Conservation (phyloP, 2,888 invertebrate species). For the Melolontha melolontha region DNA sequence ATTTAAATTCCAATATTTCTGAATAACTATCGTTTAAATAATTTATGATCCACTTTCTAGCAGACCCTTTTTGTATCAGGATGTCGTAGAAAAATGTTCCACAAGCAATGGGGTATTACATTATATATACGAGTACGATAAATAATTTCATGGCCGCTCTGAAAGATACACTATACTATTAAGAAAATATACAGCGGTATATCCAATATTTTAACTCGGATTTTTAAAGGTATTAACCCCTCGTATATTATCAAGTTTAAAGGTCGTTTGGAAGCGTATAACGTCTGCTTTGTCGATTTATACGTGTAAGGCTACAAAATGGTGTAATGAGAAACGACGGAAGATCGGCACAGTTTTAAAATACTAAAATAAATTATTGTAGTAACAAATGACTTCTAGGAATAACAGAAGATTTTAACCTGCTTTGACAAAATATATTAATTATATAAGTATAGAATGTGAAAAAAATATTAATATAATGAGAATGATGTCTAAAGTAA, state of each 20-base stretch:
- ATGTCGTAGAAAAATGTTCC: constrained; percentile 8
- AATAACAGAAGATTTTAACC: too few species aligned
- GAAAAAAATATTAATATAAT: too few species aligned
- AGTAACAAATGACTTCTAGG: too few species aligned
- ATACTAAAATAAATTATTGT: too few species aligned
- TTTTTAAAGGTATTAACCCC: constrained; percentile 22
- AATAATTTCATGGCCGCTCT: background rate
- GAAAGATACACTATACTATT: constrained; percentile 25
- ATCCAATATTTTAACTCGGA: constrained; percentile 7
- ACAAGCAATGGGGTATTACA: background rate
- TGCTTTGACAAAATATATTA: too few species aligned
- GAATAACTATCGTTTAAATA: constrained; percentile 9
- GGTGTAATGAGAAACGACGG: too few species aligned
- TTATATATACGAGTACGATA: constrained; percentile 11
- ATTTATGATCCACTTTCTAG: constrained; percentile 4
- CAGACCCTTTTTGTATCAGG: too few species aligned
- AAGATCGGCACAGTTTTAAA: too few species aligned
- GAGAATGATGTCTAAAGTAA: too few species aligned
- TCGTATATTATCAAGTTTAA: background rate
- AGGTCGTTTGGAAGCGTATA: constrained; percentile 6
- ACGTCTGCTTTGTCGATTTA: constrained; percentile 24
- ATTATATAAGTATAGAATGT: too few species aligned
- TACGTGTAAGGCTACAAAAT: background rate
- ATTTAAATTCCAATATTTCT: background rate
- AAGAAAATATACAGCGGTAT: constrained; percentile 18